Evolutionary conservation across 2,797 vertebrate genomes (phyloP), one percentile per base, ranked within the genome.

Genomic region (Bovichtus diacanthus): DNA sequence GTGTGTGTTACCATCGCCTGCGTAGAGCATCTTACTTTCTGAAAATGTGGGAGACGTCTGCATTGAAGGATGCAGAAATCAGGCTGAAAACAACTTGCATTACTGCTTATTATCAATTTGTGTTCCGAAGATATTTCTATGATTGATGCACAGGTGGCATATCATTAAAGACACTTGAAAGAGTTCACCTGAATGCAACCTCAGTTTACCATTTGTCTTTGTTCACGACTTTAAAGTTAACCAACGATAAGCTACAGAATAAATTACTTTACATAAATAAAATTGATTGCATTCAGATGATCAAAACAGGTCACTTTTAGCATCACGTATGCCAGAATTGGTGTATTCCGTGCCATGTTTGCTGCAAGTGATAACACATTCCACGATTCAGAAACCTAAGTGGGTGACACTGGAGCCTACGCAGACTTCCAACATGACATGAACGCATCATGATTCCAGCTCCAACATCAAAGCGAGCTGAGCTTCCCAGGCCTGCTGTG

Each of bases 381-480:
- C 36, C 18, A 60, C 44, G 54, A 25, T 77, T 64, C 21, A 46
- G 25, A 63, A 61, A 64, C 38, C 46, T 36, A 63, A 66, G 70
- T 83, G 67, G 71, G 74, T 44, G 80, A 77, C 16, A 23, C 23
- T 11, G 47, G 43, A 59, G 43, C 64, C 68, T 38, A 56, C 9
- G 41, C 77, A 63, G 34, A 70, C 63, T 76, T 70, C 70, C 53
- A 12, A 71, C 67, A 49, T 15, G 70, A 84, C 70, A 60, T 6
- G 78, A 80, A 86, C 31, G 38, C 72, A 70, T 72, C 79, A 59
- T 25, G 64, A 78, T 65, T 68, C 60, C 41, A 34, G 60, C 66
- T 62, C 47, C 31, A 16, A 84, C 83, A 88, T 92, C 87, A 90
- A 88, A 90, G 87, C 25, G 3, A 23, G 18, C 31, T 27, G 50